These are phyloP conservation scores for Pelosia muscerda DNA, from an alignment of 2,888 invertebrate species.

Conservation along the genomic window DNA sequence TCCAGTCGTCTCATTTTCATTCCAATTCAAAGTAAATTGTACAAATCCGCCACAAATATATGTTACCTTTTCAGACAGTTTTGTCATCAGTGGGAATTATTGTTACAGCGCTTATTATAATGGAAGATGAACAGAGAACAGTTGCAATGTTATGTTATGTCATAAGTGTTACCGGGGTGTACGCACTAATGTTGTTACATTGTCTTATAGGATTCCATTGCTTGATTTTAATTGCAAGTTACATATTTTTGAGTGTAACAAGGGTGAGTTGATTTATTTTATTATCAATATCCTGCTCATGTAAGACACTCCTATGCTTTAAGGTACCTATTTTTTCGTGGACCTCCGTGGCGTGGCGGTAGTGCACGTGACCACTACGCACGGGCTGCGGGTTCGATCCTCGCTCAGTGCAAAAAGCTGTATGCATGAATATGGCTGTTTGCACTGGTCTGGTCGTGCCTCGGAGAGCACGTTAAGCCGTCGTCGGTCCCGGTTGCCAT, in stretches of 20 bases:
- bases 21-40: neutral
- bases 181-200: constrained; percentile 60
- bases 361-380: no score
- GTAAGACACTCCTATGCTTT: no score
- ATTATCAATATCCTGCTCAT: no score
- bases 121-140: constrained; percentile 57
- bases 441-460: no score
- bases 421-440: no score
- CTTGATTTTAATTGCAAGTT: constrained; percentile 50
- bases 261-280: constrained; percentile 63
- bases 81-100: constrained; percentile 74
- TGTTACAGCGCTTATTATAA: constrained; percentile 66
- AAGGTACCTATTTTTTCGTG: no score
- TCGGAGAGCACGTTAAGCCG: no score
- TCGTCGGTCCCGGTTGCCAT: no score
- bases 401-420: no score
- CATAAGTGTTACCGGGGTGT: constrained; percentile 45
- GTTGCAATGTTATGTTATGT: constrained; percentile 50
- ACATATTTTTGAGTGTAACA: constrained; percentile 56
- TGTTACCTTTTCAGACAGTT: constrained; percentile 72
- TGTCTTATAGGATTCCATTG: constrained; percentile 55
- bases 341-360: no score
- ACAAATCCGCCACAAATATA: constrained; percentile 39
- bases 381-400: no score
- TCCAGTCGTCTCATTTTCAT: no score